Evolutionary conservation across 2,888 invertebrate species (phyloP).

Genomic region (Alsophila aescularia): DNA sequence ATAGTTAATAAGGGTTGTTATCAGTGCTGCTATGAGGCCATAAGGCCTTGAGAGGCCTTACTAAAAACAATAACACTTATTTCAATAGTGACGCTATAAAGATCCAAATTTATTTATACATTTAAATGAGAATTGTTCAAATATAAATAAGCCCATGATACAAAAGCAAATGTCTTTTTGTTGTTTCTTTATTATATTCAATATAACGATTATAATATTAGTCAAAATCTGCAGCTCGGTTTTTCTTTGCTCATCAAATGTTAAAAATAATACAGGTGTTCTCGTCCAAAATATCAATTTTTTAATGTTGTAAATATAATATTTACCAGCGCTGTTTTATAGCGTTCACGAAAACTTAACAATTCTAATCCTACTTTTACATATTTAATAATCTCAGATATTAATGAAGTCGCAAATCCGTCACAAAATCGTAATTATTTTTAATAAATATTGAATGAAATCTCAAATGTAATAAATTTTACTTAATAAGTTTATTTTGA

Average conservation of each 20-base stretch:
- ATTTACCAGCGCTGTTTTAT: neutral
- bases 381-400: neutral
- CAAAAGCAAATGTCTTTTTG: too few species aligned
- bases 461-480: neutral
- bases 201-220: too few species aligned
- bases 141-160: too few species aligned
- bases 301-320: too few species aligned
- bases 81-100: constrained; percentile 4
- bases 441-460: neutral
- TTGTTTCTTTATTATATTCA: too few species aligned
- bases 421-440: neutral
- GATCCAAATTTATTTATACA: constrained; percentile 3
- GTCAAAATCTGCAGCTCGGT: too few species aligned
- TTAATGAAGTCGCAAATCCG: neutral
- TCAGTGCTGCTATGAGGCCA: constrained; percentile 20
- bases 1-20: constrained; percentile 9
- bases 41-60: constrained; percentile 21
- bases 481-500: too few species aligned
- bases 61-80: constrained; percentile 15
- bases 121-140: neutral
- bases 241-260: too few species aligned
- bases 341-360: neutral
- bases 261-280: too few species aligned
- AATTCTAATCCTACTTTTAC: neutral
- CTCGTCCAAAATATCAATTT: too few species aligned